Evolutionary conservation across 1,140 invertebrate genomes (phyloP).

Genomic region (Kradibia gibbosae): DNA sequence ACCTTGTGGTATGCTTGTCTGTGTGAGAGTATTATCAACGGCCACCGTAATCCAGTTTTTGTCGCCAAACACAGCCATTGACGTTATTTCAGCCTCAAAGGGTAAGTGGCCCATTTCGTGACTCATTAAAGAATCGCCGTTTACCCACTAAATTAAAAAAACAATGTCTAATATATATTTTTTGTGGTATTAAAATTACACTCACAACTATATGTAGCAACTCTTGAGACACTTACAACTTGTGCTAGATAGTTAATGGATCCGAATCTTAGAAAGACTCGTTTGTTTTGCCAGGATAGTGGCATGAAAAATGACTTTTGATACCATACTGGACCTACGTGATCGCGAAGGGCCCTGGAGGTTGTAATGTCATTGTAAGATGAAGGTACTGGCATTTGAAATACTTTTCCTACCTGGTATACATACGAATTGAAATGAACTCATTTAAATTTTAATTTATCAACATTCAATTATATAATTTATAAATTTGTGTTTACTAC

Average conservation of each 20-base stretch:
- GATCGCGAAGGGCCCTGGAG: constrained; percentile 85
- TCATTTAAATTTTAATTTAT: too few relatives aligned
- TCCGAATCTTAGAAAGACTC: constrained; percentile 89
- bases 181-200: too few relatives aligned
- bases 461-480: too few relatives aligned
- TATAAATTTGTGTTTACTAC: too few relatives aligned
- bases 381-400: constrained; percentile 94
- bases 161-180: background rate
- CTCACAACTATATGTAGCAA: too few relatives aligned
- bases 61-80: constrained; percentile 77
- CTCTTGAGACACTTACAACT: constrained; percentile 81
- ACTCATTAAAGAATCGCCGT: constrained; percentile 82
- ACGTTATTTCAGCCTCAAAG: constrained; percentile 89
- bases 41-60: constrained; percentile 92
- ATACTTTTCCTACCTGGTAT: constrained; percentile 74
- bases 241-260: constrained; percentile 90
- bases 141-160: constrained; percentile 84
- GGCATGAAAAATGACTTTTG: constrained; percentile 88
- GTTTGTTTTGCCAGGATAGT: constrained; percentile 79
- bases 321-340: constrained; percentile 96
- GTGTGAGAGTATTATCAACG: constrained; percentile 92
- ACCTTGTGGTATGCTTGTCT: constrained; percentile 89
- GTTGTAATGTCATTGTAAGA: constrained; percentile 97
- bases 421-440: too few relatives aligned
- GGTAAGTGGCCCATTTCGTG: constrained; percentile 97